Evolutionary conservation across 2,888 invertebrate species (phyloP).

Genomic region (Steinernema hermaphroditum): DNA sequence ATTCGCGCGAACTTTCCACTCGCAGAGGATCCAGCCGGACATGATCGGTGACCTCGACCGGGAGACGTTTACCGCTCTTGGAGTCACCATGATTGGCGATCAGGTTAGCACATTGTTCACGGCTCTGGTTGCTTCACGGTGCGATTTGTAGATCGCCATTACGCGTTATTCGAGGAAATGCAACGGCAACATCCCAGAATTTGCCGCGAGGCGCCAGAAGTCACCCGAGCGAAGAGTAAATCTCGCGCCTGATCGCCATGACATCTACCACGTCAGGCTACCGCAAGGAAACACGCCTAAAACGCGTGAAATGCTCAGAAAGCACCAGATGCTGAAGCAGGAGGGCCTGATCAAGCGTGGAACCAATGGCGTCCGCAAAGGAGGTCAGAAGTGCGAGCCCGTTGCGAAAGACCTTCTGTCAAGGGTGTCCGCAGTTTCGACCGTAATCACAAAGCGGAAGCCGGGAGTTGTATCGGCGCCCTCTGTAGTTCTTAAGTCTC

Average conservation of each 20-base stretch:
- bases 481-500: not conserved
- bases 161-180: constrained; percentile 6
- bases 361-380: constrained; percentile 54
- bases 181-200: constrained; percentile 1
- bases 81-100: constrained; percentile 53
- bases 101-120: constrained; percentile 41
- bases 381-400: not conserved
- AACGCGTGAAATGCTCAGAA: constrained; percentile 50
- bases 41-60: constrained; percentile 53
- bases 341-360: constrained; percentile 52
- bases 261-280: constrained; percentile 62
- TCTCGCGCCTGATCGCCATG: constrained; percentile 49
- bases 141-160: constrained; percentile 11
- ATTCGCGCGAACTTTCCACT: constrained; percentile 12
- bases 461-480: not conserved
- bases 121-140: not conserved
- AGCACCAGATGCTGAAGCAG: constrained; percentile 45
- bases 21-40: constrained; percentile 34
- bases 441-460: constrained; percentile 11
- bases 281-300: constrained; percentile 54
- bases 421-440: not conserved
- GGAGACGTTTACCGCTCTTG: constrained; percentile 47
- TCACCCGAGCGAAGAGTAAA: constrained; percentile 1
- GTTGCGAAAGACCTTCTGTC: not conserved
- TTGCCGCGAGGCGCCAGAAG: not conserved